phyloP scores from a whole-genome alignment of 1,140 invertebrate species.

The Hydropsyche tenuis region DNA sequence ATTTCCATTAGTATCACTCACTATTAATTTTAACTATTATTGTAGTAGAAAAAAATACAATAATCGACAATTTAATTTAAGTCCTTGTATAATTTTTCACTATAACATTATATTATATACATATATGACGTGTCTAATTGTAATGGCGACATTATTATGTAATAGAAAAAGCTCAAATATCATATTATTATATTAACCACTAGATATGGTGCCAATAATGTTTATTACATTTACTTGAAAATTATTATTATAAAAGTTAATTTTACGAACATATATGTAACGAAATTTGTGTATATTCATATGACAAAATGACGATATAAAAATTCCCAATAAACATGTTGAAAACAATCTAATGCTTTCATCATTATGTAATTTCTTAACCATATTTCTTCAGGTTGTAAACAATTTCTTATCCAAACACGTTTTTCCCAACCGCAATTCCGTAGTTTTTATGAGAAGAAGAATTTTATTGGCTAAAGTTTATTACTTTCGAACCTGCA shows the following conservation, averaged over 20 bases:
- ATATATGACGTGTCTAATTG: conserved; percentile 22
- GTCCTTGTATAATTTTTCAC: neutral
- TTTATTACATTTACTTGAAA: conserved; percentile 20
- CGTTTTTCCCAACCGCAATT: no score
- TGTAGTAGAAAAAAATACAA: no score
- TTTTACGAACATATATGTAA: conserved; percentile 24
- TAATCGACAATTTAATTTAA: conserved; percentile 10
- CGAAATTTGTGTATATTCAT: conserved; percentile 42
- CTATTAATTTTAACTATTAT: no score
- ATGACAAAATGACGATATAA: conserved; percentile 38
- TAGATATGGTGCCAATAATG: conserved; percentile 42
- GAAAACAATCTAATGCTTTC: neutral
- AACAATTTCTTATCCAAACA: no score
- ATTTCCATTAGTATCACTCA: no score
- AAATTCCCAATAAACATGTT: conserved; percentile 40
- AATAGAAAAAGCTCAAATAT: conserved; percentile 40
- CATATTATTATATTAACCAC: conserved; percentile 31
- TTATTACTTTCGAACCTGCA: no score
- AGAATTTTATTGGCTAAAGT: no score
- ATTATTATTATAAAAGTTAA: conserved; percentile 26
- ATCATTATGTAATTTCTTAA: neutral
- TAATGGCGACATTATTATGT: conserved; percentile 11
- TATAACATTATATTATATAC: conserved; percentile 8
- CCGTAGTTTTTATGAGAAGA: no score
- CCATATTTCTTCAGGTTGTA: no score